phyloP scores from a whole-genome alignment of 2,113 vertebrate species.

The Megalops atlanticus region DNA sequence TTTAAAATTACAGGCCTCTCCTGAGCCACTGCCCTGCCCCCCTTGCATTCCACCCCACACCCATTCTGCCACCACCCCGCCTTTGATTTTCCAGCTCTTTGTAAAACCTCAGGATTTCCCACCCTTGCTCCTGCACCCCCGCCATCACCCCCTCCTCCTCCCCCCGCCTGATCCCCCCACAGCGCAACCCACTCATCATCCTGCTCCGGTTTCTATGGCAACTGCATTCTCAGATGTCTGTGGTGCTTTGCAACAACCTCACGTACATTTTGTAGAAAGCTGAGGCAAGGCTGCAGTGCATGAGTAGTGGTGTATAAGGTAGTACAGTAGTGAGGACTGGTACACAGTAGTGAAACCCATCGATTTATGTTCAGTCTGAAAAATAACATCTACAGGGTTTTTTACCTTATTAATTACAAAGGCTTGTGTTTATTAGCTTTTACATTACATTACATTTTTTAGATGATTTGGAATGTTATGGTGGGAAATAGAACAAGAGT shows the following conservation, averaged over 20 bases:
- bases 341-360: no score
- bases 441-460: no score
- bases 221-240: conserved; percentile 34
- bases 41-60: neutral
- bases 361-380: no score
- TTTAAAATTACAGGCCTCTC: neutral
- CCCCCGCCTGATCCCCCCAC: conserved; percentile 17
- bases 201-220: conserved; percentile 45
- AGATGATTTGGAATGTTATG: no score
- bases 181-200: conserved; percentile 25
- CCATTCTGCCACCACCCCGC: neutral
- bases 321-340: no score
- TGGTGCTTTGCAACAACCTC: conserved; percentile 17
- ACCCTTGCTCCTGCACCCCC: neutral
- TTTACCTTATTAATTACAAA: no score
- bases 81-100: neutral
- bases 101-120: neutral
- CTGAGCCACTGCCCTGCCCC: no score
- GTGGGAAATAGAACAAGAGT: no score
- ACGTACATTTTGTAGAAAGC: neutral
- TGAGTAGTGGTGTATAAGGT: neutral
- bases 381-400: no score
- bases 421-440: no score
- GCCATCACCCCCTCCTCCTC: neutral
- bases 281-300: neutral